Base-by-base conservation (phyloP, 2,888 invertebrate genomes). In the Pseudeuparius sepicola region DNA sequence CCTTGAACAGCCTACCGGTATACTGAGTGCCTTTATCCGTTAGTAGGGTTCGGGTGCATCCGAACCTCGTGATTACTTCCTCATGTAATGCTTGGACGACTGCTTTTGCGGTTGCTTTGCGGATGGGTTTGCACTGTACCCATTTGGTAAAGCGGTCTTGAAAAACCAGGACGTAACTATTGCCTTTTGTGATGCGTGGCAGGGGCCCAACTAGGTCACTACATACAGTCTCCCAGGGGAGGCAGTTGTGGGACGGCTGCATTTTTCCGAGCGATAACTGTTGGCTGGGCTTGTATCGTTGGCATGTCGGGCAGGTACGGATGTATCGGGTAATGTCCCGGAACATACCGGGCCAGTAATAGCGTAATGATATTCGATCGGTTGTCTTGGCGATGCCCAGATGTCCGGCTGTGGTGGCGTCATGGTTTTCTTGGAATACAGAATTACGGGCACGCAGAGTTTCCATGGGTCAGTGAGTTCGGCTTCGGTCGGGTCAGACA, bases 341-440 rank as follows among this genome's bases (percentile, higher is more conserved):
- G 14, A 35, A 42, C 49, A 47, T 56, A 11, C 41, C 42, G 14
- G 51, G 47, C 52, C 52, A 55, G 32, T 52, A 50, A 20, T 51
- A 55, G 3, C 32, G 17, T 7, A 10, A 28, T 3, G 46, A 39
- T 10, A 54, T 36, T 14, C 45, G 24, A 10, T 18, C 30, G 6
- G 42, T 29, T 51, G 49, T 45, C 37, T 51, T 55, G n/a, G 44
- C 36, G 4, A 47, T 46, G 4, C 51, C 51, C 20, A 48, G 13
- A 32, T 53, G 52, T 2, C 51, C 52, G 3, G 48, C 46, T 7
- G 42, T 40, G 10, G 16, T 14, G 11, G 9, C 27, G 5, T 34
- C 26, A 10, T 34, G 33, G 14, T 37, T 34, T 36, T 32, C 33
- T 11, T 33, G n/a, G 4, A 27, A 20, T 11, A 32, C 18, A 16